Conservation (phyloP, 37 sponge, comb jelly and placozoan species). For the Agelas oroides region DNA sequence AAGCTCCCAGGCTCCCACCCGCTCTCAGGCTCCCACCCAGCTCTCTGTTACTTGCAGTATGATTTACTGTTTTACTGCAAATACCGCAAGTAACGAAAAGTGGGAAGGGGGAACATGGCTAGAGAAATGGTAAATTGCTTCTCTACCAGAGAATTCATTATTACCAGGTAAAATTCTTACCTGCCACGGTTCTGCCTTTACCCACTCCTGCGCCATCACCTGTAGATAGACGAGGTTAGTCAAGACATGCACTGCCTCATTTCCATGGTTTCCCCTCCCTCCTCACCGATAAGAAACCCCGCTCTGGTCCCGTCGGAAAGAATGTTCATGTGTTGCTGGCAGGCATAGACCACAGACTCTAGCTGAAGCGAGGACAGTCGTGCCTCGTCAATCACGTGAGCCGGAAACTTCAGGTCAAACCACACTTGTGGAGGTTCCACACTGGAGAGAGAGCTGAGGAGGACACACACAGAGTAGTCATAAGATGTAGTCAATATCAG, state of each 20-base stretch:
- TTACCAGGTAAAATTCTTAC: slow-evolving; percentile 18
- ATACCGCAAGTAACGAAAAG: no score
- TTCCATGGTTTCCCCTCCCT: no score
- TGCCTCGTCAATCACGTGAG: slow-evolving; percentile 55
- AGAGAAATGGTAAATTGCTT: no score
- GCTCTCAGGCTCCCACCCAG: no score
- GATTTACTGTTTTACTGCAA: no score
- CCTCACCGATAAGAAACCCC: slow-evolving; percentile 86
- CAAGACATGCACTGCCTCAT: no score
- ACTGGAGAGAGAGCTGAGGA: slow-evolving; percentile 87
- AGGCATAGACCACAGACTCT: slow-evolving; percentile 93
- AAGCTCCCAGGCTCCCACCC: no score
- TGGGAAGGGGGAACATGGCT: no score
- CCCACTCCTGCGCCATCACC: slow-evolving; percentile 99
- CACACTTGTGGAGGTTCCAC: slow-evolving; percentile 91
- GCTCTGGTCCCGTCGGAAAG: slow-evolving; percentile 83
- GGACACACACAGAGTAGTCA: no score
- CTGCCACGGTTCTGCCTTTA: slow-evolving; percentile 92
- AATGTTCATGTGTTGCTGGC: slow-evolving; percentile 94
- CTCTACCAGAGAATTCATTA: no score
- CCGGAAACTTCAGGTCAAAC: slow-evolving; percentile 86
- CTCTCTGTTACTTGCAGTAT: no score
- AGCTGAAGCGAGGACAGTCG: slow-evolving; percentile 88
- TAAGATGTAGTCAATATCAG: background rate
- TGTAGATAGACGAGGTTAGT: slow-evolving; percentile 47